These are phyloP conservation scores for Pristis pectinata DNA, from an alignment of 2,797 vertebrate genomes.

Conservation along the genomic window DNA sequence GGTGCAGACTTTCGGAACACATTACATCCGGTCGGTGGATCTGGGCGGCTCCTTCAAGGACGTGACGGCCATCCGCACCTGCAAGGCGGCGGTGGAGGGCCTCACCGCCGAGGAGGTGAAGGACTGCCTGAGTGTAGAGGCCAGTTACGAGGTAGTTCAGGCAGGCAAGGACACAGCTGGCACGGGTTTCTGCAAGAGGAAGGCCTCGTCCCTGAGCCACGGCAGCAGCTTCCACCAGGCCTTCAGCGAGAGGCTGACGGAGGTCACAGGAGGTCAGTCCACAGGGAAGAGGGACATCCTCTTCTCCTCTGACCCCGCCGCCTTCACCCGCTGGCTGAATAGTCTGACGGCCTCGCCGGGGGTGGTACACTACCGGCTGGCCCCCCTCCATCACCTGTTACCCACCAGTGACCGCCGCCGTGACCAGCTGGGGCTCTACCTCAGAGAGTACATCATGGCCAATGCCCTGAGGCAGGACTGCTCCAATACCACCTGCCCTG, in stretches of 20 bases:
- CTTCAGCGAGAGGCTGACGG: slow-evolving; percentile 65
- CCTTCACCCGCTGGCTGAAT: slow-evolving; percentile 68
- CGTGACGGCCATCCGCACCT: too few species aligned
- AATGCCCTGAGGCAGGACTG: background rate
- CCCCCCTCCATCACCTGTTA: slow-evolving; percentile 62
- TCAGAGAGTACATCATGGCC: slow-evolving; percentile 44
- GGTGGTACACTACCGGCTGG: slow-evolving; percentile 64
- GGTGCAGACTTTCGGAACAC: too few species aligned
- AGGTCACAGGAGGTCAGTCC: slow-evolving; percentile 58
- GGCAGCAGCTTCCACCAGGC: slow-evolving; percentile 61
- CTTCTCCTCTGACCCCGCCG: slow-evolving; percentile 58
- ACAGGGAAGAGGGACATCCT: slow-evolving; percentile 57
- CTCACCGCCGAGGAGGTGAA: too few species aligned
- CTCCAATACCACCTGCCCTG: accelerated
- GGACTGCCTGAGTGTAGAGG: too few species aligned
- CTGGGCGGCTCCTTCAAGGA: too few species aligned
- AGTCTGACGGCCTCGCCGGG: slow-evolving; percentile 59
- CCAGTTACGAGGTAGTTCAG: too few species aligned
- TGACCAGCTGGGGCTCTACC: slow-evolving; percentile 42
- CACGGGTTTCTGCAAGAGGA: slow-evolving; percentile 61
- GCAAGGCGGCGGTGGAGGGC: too few species aligned
- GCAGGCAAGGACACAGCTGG: too few species aligned
- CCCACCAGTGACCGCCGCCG: slow-evolving; percentile 26
- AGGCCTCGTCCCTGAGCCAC: slow-evolving; percentile 49
- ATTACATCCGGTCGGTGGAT: too few species aligned